Base-by-base conservation (phyloP, 2,888 invertebrate genomes). In the Patella ulyssiponensis region DNA sequence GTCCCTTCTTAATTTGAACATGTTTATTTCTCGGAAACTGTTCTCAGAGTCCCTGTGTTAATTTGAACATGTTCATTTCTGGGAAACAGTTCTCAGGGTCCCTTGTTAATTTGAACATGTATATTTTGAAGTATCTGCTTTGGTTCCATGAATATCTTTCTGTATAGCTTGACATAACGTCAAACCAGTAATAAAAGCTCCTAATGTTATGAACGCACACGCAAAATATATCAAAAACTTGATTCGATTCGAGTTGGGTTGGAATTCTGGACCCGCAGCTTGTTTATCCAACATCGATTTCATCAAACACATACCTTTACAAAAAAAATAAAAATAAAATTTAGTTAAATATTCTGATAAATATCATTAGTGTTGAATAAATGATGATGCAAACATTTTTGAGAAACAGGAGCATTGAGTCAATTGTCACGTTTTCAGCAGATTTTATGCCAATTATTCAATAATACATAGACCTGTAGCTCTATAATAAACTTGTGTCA, bases 161-260 rank as follows among this genome's bases (percentile, higher is more conserved):
- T 88, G 82, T 17, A 91, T 80, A 27, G 91, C 88, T 82, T 91
- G 90, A 0, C 88, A 83, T n/a, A 89, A 81, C 7, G 89, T 89
- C 72, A 92, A 80, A n/a, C 91, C 92, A 80, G 91, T 91, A 58
- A 92, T 87, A 80, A 92, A 92, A 4, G 86, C 83, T 20, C 92
- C 92, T 12, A 91, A 51, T 0, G 88, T 81, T 27, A 91, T 86
- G 78, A 89, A 91, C 56, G 79, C 73, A 69, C 85, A 85, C 12
- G 90, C 84, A 78, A 87, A 83, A 11, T 64, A 77, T 20, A 85
- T 76, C 7, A 88, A 72, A n/a, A 83, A 74, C 71, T 83, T 82
- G 20, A 82, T 69, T 53, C 77, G 83, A 52, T 80, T 76, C 11
- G 84, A 80, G 76, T 85, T 83, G 14, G 64, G 20, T 12, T 23